Evolutionary conservation across 2,797 vertebrate genomes (phyloP), one percentile per base, ranked within the genome.

Genomic region (Acestrorhynchus altus): DNA sequence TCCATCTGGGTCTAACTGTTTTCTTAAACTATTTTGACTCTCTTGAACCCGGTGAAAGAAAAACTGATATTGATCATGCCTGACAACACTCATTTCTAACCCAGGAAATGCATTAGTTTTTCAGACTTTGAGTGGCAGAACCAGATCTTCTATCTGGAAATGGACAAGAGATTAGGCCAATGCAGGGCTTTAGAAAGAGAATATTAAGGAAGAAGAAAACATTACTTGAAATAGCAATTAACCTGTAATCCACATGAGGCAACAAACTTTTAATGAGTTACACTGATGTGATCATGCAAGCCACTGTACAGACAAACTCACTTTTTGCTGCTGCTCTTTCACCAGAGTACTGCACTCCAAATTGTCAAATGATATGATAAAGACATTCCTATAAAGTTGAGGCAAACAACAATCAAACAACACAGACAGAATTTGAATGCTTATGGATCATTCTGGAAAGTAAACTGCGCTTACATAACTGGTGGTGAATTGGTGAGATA

Each of bases 361-460:
- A 56, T 75, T 39, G 68, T 20, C 46, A 18, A 22, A 63, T 63
- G 52, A 75, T 54, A 56, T 44, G 40, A 80, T 74, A 74, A 60
- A 74, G 22, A 73, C 40, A 63, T 79, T 79, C 39, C 60, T 56
- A 74, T 79, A 47, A 76, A 81, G 69, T 60, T 54, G 18, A 77
- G 44, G 67, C 24, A 68, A 77, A 68, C 63, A 63, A 13, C 42
- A 47, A 73, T 44, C 46, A 72, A 49, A 42, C 24, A 67, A 22
- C 8, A 22, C 18, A 52, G 15, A 51, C 6, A 54, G 22, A 28
- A 20, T 20, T 4, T 61, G 71, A 13, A 35, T 61, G 44, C 5
- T 35, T 35, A 35, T 35, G n/a, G n/a, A n/a, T n/a, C n/a, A n/a
- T n/a, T n/a, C n/a, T n/a, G n/a, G n/a, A n/a, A n/a, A n/a, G n/a